Conservation (phyloP, 2,888 invertebrate species). For the Dicranocentrus wangi region DNA sequence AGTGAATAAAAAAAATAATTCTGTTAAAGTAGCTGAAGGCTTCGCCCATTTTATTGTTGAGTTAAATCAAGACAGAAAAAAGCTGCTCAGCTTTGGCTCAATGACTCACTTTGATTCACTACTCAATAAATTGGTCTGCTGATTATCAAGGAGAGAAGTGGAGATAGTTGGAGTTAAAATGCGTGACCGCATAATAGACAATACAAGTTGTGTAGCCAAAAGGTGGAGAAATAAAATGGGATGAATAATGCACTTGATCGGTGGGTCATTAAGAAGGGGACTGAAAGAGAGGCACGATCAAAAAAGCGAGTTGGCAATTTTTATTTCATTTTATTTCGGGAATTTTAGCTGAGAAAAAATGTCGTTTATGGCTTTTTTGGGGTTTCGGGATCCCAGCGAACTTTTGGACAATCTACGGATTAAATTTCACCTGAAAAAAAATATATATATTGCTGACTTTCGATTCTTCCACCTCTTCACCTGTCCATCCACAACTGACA, state of each 20-base stretch:
- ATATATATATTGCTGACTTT: no score
- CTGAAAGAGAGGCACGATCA: not conserved
- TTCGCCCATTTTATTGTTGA: conserved; percentile 55
- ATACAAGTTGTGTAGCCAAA: conserved; percentile 10
- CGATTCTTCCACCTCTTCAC: conserved; percentile 48
- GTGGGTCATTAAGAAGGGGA: conserved; percentile 47
- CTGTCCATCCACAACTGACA: conserved; percentile 32
- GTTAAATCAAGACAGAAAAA: conserved; percentile 23
- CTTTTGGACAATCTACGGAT: conserved; percentile 58
- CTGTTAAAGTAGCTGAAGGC: conserved; percentile 11
- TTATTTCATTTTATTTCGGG: not conserved
- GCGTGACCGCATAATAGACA: conserved; percentile 37
- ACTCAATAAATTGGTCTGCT: conserved; percentile 48
- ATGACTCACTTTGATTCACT: conserved; percentile 46
- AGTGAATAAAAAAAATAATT: conserved; percentile 5
- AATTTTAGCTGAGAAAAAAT: conserved; percentile 28
- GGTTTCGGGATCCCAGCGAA: conserved; percentile 16
- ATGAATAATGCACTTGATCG: conserved; percentile 41
- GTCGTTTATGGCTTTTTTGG: conserved; percentile 46
- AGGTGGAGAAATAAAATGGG: conserved; percentile 24
- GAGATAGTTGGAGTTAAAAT: not conserved
- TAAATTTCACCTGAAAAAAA: conserved; percentile 62
- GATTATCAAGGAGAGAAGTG: conserved; percentile 12
- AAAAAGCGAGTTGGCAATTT: no score
- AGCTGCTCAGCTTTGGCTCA: conserved; percentile 9